Evolutionary conservation across 1,140 invertebrate species (phyloP).

Genomic region (Drosophila murphyi): DNA sequence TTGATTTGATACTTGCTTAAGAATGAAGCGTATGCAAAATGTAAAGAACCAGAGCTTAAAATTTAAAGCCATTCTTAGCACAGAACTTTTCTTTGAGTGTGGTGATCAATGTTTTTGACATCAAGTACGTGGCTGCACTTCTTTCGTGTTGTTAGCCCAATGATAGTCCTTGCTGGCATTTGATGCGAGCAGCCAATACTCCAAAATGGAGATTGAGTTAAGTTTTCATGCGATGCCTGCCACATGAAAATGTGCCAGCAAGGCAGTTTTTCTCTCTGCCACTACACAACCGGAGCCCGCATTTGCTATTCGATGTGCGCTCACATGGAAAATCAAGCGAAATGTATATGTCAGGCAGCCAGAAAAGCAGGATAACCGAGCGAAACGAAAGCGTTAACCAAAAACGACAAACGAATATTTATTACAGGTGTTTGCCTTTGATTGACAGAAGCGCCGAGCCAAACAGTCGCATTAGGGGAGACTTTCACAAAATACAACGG

Average conservation of each 20-base stretch:
- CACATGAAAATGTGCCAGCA: conserved; percentile 61
- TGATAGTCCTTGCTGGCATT: conserved; percentile 30
- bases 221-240: conserved; percentile 23
- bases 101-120: conserved; percentile 14
- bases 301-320: conserved; percentile 54
- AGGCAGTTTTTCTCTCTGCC: conserved; percentile 54
- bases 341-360: conserved; percentile 74
- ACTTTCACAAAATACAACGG: conserved; percentile 8
- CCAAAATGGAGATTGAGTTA: conserved; percentile 51
- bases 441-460: conserved; percentile 62
- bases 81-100: background rate
- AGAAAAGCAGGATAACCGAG: conserved; percentile 69
- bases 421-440: conserved; percentile 82
- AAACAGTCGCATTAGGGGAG: conserved; percentile 54
- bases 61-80: background rate
- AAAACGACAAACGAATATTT: conserved; percentile 81
- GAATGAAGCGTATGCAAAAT: background rate
- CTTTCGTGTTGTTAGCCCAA: conserved; percentile 46
- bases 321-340: conserved; percentile 76
- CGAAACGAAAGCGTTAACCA: conserved; percentile 55
- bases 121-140: conserved; percentile 61
- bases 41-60: background rate
- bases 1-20: no score
- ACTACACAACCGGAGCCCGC: background rate
- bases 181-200: conserved; percentile 7